Evolutionary conservation across 1,140 invertebrate species (phyloP), one percentile per base, ranked within the genome.

Genomic region (Drosophila mojavensis): DNA sequence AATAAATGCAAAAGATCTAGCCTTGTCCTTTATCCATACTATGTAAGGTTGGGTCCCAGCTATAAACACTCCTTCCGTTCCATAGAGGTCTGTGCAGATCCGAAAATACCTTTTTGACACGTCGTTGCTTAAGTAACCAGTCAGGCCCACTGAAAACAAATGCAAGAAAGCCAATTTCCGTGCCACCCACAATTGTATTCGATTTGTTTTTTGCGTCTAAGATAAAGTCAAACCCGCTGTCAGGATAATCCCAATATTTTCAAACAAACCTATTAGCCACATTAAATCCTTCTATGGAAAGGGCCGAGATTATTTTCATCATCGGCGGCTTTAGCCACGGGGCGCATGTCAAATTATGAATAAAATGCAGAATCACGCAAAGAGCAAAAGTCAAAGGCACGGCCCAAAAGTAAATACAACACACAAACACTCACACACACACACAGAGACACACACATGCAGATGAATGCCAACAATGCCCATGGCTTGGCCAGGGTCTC

Each of bases 321-420:
- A 91, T 91, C 90, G 74, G 88, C 90, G 81, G 90, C 77, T 85
- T 91, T 74, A 91, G 90, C 90, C 81, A 86, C 83, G 90, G 90
- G 86, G 86, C 83, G 83, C 90, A 91, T 83, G 90, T 91, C 90
- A 90, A 91, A 88, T 90, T 91, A 88, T 90, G 69, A 85, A 90
- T 90, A 90, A 90, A 89, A 85, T 85, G 85, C 85, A 90, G 81
- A 90, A 85, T 90, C 85, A 90, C 78, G 85, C 78, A 89, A 78
- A 89, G 20, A 89, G 50, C 69, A 84, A 75, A 86, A 86, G 77
- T 82, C 73, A 83, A 67, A 89, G 50, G 68, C 54, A 69, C 63
- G 55, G 47, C 69, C 69, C 58, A 30, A 75, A 69, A 75, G 56
- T 28, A 17, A 26, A 39, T 28, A 43, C 41, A 60, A 61, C 26